These are phyloP conservation scores for Calidris pugnax DNA, from an alignment of 2,113 vertebrate species.

Conservation along the genomic window DNA sequence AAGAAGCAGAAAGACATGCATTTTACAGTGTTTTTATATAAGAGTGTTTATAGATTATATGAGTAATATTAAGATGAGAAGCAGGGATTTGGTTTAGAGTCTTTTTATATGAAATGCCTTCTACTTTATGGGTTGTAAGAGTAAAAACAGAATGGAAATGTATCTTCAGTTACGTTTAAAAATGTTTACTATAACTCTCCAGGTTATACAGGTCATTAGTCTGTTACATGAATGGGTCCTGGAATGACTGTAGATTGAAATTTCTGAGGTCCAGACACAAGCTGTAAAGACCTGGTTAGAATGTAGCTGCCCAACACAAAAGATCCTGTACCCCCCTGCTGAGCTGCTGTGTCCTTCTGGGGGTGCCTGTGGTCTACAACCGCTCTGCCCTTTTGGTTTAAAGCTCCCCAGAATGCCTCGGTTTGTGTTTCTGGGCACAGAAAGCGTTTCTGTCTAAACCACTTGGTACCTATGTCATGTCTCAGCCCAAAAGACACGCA, in stretches of 20 bases:
- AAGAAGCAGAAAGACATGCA: background rate
- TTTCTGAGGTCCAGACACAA: background rate
- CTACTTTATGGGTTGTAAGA: background rate
- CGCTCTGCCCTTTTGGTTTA: background rate
- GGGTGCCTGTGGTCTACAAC: background rate
- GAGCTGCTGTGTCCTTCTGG: background rate
- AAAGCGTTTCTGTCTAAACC: background rate
- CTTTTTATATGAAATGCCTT: constrained; percentile 9
- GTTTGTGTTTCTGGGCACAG: background rate
- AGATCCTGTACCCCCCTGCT: background rate
- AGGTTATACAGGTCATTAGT: constrained; percentile 29
- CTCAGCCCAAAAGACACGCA: background rate
- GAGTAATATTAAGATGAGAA: constrained; percentile 15
- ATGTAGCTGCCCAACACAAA: background rate
- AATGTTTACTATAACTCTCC: background rate
- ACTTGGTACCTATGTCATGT: background rate
- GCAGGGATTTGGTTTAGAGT: background rate
- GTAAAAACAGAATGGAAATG: constrained; percentile 12
- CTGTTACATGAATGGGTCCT: background rate
- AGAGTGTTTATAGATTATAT: background rate
- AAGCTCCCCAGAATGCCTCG: background rate
- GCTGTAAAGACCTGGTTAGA: background rate
- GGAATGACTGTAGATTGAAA: background rate
- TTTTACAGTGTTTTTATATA: background rate
- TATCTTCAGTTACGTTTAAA: background rate